These are phyloP conservation scores for Zosterops borbonicus DNA, from an alignment of 2,113 vertebrate species.

Conservation along the genomic window DNA sequence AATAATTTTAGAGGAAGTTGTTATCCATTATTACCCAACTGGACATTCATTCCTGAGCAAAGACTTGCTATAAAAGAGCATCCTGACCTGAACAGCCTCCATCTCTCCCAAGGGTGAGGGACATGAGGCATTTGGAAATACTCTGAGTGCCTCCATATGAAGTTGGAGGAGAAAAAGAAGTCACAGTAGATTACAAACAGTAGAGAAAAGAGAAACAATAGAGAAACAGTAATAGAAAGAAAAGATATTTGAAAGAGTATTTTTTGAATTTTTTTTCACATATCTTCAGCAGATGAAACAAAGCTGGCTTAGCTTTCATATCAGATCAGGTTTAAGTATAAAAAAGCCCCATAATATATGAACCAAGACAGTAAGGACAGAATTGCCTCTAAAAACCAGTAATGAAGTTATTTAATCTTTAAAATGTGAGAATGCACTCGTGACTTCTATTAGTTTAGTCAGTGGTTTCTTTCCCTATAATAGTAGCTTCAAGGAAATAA, in stretches of 20 bases:
- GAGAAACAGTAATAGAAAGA: too few relatives aligned
- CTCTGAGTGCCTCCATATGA: neutral
- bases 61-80: neutral
- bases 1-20: neutral
- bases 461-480: neutral
- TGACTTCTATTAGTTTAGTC: neutral
- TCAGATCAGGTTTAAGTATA: neutral
- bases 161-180: neutral
- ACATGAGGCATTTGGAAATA: fast-evolving
- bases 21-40: neutral
- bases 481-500: neutral
- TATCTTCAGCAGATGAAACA: neutral
- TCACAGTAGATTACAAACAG: neutral
- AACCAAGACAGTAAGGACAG: neutral
- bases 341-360: neutral
- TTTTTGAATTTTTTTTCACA: fast-evolving
- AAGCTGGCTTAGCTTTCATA: neutral
- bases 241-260: neutral
- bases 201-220: neutral
- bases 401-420: neutral
- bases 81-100: neutral
- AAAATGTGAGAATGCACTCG: neutral
- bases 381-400: neutral
- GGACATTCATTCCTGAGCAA: neutral
- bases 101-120: neutral